These are phyloP conservation scores for Gallinago media DNA, from an alignment of 2,113 vertebrate species.

Conservation along the genomic window DNA sequence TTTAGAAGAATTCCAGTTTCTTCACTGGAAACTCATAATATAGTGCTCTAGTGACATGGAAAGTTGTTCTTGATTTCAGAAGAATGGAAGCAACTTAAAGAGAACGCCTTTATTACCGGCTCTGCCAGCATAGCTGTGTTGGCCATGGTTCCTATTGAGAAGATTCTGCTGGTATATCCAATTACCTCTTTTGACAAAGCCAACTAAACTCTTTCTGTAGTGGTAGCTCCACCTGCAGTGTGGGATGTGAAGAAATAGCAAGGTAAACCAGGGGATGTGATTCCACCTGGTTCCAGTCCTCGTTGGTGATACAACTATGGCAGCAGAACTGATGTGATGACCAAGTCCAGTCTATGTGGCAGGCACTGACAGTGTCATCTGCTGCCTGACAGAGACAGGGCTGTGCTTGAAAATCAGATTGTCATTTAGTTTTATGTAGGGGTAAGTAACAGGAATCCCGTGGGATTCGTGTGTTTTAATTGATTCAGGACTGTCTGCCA, in stretches of 20 bases:
- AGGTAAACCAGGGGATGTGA: background rate
- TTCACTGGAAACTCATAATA: background rate
- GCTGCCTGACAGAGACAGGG: background rate
- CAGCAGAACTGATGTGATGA: background rate
- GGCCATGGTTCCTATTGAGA: rapidly evolving
- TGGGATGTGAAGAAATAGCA: background rate
- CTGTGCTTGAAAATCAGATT: background rate
- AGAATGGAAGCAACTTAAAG: background rate
- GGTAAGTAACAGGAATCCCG: background rate
- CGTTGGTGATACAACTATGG: background rate
- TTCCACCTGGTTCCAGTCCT: background rate
- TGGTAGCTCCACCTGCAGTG: background rate
- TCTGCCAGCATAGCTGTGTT: background rate
- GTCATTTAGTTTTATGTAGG: background rate
- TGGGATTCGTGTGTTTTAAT: background rate
- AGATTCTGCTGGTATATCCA: background rate
- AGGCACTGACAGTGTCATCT: background rate
- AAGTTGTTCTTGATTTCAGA: background rate
- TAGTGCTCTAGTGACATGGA: background rate
- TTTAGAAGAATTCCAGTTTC: background rate
- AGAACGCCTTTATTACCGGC: background rate
- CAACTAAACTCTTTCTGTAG: background rate
- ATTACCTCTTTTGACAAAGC: background rate
- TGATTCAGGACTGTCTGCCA: background rate
- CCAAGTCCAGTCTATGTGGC: background rate